Evolutionary conservation across 2,888 invertebrate genomes (phyloP).

Genomic region (Scaptomyza tumidula): DNA sequence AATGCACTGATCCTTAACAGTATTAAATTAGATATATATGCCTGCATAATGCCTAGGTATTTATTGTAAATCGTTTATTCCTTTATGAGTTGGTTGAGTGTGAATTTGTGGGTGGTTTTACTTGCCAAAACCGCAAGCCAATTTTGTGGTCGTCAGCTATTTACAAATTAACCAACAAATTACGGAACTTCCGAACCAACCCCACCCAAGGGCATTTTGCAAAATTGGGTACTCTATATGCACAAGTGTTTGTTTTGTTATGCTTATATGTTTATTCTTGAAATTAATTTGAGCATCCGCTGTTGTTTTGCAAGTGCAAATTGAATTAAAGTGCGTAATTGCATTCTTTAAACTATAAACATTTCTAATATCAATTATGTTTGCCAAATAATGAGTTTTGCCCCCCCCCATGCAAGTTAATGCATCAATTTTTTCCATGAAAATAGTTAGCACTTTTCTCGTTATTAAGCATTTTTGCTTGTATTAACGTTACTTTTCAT

Average conservation of each 20-base stretch:
- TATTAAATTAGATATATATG: background rate
- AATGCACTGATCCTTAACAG: slow-evolving; percentile 32
- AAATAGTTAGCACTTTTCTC: background rate
- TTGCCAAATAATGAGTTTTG: background rate
- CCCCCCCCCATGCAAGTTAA: background rate
- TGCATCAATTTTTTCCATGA: background rate
- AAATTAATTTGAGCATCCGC: slow-evolving; percentile 31
- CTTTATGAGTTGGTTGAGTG: background rate
- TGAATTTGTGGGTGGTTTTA: slow-evolving; percentile 3
- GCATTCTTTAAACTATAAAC: background rate
- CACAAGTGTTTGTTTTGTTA: slow-evolving; percentile 4
- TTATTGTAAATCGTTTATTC: no score
- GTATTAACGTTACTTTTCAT: background rate
- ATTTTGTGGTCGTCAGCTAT: slow-evolving; percentile 51
- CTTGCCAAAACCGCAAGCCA: slow-evolving; percentile 46
- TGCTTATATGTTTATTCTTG: slow-evolving; percentile 17
- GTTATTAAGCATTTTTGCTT: background rate
- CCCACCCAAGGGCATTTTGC: background rate
- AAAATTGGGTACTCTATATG: background rate
- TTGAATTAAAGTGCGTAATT: slow-evolving; percentile 8
- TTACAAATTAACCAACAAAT: slow-evolving; percentile 66
- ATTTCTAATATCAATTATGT: background rate
- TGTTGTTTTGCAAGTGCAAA: slow-evolving; percentile 26
- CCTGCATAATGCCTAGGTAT: background rate
- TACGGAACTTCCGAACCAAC: slow-evolving; percentile 34